These are phyloP conservation scores for Brachionus koreanus DNA, from an alignment of 1,140 invertebrate species.

Conservation along the genomic window DNA sequence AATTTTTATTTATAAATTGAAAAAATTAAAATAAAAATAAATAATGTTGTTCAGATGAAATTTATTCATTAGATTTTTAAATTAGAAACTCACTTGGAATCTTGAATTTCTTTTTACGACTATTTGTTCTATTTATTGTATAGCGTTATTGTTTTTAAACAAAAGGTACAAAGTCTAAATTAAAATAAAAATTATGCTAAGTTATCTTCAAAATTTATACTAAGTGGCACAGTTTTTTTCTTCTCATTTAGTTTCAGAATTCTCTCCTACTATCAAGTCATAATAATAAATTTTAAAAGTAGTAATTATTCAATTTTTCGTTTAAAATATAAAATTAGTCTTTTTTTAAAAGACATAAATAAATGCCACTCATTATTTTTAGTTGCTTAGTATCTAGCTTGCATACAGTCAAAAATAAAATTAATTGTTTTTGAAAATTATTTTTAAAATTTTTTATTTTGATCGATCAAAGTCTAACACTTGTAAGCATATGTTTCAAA, in stretches of 20 bases:
- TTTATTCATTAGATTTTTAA: background rate
- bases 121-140: background rate
- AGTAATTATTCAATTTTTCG: too few species aligned
- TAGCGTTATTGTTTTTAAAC: background rate
- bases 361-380: background rate
- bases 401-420: background rate
- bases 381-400: background rate
- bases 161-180: background rate
- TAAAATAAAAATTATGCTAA: background rate
- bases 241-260: background rate
- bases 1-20: too few species aligned
- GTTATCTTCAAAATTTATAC: background rate
- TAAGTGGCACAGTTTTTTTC: background rate
- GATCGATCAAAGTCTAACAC: slow-evolving; percentile 4
- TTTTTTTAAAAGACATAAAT: background rate
- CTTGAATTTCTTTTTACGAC: background rate
- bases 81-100: too few species aligned
- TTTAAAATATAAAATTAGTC: too few species aligned
- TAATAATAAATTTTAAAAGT: background rate
- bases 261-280: background rate
- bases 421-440: background rate
- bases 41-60: background rate
- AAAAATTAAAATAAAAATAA: too few species aligned
- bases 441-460: background rate
- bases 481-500: background rate